Base-by-base conservation (phyloP, 2,888 invertebrate genomes). In the Conops quadrifasciatus region DNA sequence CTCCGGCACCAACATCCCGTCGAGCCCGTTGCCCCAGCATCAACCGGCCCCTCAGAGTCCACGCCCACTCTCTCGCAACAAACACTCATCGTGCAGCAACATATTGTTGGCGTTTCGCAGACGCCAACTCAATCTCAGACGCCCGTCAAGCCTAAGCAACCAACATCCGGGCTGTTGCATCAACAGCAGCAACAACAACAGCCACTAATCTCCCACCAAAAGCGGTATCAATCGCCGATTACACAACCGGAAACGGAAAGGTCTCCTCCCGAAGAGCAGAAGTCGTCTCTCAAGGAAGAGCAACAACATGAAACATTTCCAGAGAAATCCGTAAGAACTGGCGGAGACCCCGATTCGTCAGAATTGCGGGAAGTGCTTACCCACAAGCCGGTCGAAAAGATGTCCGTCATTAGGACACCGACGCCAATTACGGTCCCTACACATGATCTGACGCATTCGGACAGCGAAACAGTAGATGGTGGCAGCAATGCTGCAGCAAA, bases 71-170 rank as follows among this genome's bases (percentile, higher is more conserved):
- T 24, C 7, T 60, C 74, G 13, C 79, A 77, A 65, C 80, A 77
- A 65, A 79, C 80, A 67, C 75, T 80, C 28, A 78, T 82, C 72
- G 81, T 80, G 28, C 80, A 80, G 45, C 83, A 81, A 65, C 83
- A 82, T 60, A 79, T 81, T 70, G 77, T 81, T 58, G 74, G 74
- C 15, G 49, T 76, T 28, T 64, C 75, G 19, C 66, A 79, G 79
- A 64, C 24, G 19, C 9, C 24, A 43, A 26, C 60, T 59, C 63
- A 63, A 47, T 1, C 66, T 9, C 53, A 62, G 59, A 71, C 67
- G 0, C n/a, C n/a, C 11, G 19, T 66, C 11, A 21, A 51, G 19
- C 53, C 66, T 15, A 30, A 68, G 19, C 75, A 73, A 24, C 70
- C 73, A 43, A 67, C 71, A n/a, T 62, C 69, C 9, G 47, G 60